Conservation (phyloP, 1,140 invertebrate species). For the Zaprionus capensis region DNA sequence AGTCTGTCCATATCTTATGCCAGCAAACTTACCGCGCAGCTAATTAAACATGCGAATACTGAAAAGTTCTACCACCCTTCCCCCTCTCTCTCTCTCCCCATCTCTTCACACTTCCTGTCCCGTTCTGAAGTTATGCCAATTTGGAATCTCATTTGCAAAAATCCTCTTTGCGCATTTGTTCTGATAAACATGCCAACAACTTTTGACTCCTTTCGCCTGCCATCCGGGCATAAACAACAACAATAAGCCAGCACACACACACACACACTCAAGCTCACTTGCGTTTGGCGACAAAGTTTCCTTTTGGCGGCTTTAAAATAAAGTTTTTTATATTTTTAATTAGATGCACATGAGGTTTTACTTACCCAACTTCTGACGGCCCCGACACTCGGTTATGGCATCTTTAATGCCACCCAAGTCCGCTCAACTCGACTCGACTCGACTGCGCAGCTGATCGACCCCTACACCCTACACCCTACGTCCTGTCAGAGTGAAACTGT, state of each 20-base stretch:
- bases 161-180: constrained; percentile 58
- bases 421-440: not conserved
- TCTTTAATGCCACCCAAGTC: constrained; percentile 58
- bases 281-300: constrained; percentile 75
- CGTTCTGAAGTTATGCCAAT: constrained; percentile 73
- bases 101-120: not conserved
- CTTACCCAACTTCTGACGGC: constrained; percentile 76
- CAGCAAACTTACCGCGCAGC: constrained; percentile 33
- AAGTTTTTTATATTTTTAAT: constrained; percentile 83
- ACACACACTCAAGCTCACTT: constrained; percentile 41
- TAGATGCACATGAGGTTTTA: constrained; percentile 82
- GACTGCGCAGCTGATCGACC: not conserved
- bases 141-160: constrained; percentile 74
- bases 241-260: constrained; percentile 2
- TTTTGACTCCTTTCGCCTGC: constrained; percentile 56
- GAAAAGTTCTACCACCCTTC: constrained; percentile 20
- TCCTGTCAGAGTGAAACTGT: not conserved
- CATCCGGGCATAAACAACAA: constrained; percentile 44
- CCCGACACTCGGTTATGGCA: constrained; percentile 64
- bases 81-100: not conserved
- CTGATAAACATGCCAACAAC: constrained; percentile 77
- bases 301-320: constrained; percentile 80
- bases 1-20: constrained; percentile 21
- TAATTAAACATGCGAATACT: constrained; percentile 66
- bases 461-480: not conserved